Base-by-base conservation (phyloP, 2,797 vertebrate species). In the Cynodonichthys magdalenae region DNA sequence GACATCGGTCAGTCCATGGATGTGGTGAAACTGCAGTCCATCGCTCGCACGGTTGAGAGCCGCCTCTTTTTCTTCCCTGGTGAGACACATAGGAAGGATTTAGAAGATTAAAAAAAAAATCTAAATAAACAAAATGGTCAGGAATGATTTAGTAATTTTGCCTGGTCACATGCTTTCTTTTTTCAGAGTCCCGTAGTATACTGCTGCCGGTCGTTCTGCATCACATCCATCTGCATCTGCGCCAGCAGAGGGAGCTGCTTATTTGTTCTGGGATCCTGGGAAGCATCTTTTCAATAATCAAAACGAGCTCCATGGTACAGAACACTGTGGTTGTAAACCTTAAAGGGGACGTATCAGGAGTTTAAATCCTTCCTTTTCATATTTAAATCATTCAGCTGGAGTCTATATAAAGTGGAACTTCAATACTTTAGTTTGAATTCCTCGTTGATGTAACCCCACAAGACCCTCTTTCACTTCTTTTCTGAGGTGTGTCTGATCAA, bases 1-100 rank as follows among this genome's bases (percentile, higher is more conserved):
- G 97, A 99, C 89, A 97, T 98, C 0, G 97, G 97, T n/a, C 97
- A 99, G 79, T 98, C 96, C 0, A 97, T 99, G 97, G 98, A 99
- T 6, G 96, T 98, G n/a, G 98, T 99, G 46, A 99, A 98, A 83
- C 93, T 99, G 9, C 98, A 99, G 82, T 98, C 97, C 41, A 98
- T 99, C 0, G 96, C 96, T 31, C 95, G 98, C 50, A 99, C 97
- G 0, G 98, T 99, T 0, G 98, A 99, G 78, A 99, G 98, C 85
- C 95, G 95, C 62, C 95, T 99, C 6, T 99, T 99, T 89, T 97
- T 97, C 55, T 99, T 97, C 88, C 95, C 97, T 39, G 98, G 98
- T 99, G 85, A 77, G 89, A 65, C 34, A 46, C 39, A 41, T 19
- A 8, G 24, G 15, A 47, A 68, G 17, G 24, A 51, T 62, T 24